Evolutionary conservation across 2,888 invertebrate species (phyloP).

Genomic region (Fragum fragum): DNA sequence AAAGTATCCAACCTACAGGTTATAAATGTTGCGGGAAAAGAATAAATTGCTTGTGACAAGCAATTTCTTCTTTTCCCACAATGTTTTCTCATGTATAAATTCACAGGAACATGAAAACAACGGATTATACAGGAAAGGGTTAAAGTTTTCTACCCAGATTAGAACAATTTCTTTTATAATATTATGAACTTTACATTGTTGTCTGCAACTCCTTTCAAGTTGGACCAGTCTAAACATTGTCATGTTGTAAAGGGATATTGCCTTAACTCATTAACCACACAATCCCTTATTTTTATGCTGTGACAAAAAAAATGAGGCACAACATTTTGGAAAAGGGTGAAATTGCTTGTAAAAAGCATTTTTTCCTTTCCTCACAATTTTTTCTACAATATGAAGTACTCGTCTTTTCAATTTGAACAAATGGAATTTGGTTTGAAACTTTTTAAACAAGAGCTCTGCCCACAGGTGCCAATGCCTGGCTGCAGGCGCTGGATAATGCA

Average conservation of each 20-base stretch:
- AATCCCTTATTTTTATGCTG: not conserved
- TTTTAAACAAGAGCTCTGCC: too few species aligned
- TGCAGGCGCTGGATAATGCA: too few species aligned
- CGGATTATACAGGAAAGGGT: too few species aligned
- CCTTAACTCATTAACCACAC: slow-evolving; percentile 1
- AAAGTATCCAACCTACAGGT: too few species aligned
- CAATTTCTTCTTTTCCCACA: slow-evolving; percentile 16
- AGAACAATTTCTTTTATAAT: too few species aligned
- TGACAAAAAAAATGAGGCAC: not conserved
- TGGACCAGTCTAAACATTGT: not conserved
- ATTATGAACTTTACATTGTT: too few species aligned
- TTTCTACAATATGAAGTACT: too few species aligned
- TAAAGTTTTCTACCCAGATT: slow-evolving; percentile 1
- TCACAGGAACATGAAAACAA: too few species aligned
- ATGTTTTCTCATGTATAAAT: too few species aligned
- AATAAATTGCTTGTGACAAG: slow-evolving; percentile 1
- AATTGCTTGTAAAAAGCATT: not conserved
- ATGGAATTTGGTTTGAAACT: too few species aligned
- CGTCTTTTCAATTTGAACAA: too few species aligned
- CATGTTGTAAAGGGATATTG: slow-evolving; percentile 6
- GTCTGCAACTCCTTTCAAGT: not conserved
- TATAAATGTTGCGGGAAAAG: slow-evolving; percentile 20
- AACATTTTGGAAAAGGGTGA: not conserved
- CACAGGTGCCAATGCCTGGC: too few species aligned
- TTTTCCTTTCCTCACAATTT: slow-evolving; percentile 7